Conservation (phyloP, 1,140 invertebrate species). For the Panagrolaimus sp. region DNA sequence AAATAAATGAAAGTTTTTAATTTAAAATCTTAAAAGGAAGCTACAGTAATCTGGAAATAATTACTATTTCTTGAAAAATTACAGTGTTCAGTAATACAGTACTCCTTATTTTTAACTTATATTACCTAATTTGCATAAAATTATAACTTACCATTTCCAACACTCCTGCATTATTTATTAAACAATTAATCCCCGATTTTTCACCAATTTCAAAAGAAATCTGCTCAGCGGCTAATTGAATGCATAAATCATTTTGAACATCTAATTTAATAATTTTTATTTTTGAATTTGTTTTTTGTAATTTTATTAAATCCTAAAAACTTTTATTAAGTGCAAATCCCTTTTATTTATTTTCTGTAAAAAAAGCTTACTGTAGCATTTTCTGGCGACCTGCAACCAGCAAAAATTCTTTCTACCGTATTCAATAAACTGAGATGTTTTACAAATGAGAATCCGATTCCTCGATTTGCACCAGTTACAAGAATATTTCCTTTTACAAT, state of each 20-base stretch:
- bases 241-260: conserved; percentile 28
- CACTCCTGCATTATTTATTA: conserved; percentile 41
- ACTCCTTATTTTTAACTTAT: too few relatives aligned
- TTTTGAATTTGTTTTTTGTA: conserved; percentile 5
- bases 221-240: conserved; percentile 23
- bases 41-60: too few relatives aligned
- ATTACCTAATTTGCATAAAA: too few relatives aligned
- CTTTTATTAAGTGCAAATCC: conserved; percentile 25
- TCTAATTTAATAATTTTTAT: conserved; percentile 33
- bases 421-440: conserved; percentile 17
- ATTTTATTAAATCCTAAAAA: conserved; percentile 29
- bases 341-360: not conserved
- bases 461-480: conserved; percentile 40
- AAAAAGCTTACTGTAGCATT: conserved; percentile 25
- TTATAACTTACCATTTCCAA: conserved; percentile 21
- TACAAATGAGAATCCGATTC: conserved; percentile 38
- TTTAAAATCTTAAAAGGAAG: too few relatives aligned
- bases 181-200: conserved; percentile 29
- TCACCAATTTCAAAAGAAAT: not conserved
- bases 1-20: too few relatives aligned
- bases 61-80: too few relatives aligned
- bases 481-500: conserved; percentile 29
- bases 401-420: conserved; percentile 30
- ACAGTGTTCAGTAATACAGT: too few relatives aligned
- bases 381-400: conserved; percentile 28